A percentile compares a stretch with the other conserved stretches of the same genome.
phyloP scores from a whole-genome alignment of 1,140 invertebrate genomes.

The Drosophila parvula region DNA sequence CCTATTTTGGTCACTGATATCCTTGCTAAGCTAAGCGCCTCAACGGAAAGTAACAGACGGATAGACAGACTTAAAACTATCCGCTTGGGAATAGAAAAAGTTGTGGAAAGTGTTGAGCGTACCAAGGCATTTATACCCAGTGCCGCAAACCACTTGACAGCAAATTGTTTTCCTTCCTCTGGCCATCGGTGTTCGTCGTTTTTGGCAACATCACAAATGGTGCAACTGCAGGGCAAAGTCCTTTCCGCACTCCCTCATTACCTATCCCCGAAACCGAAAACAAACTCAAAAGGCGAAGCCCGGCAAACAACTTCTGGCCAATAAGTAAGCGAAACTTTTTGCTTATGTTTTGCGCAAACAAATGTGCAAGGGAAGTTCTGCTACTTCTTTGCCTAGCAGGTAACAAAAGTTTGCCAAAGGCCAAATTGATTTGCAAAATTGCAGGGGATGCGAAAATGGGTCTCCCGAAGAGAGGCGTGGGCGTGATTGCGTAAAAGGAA shows the following conservation, averaged over 20 bases:
- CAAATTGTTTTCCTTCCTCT: slow-evolving; percentile 56
- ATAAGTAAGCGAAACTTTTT: slow-evolving; percentile 75
- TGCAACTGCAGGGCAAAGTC: slow-evolving; percentile 41
- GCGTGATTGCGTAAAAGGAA: slow-evolving; percentile 19
- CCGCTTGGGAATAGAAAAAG: neutral
- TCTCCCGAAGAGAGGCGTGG: neutral
- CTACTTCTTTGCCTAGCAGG: slow-evolving; percentile 44
- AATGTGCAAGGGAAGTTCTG: slow-evolving; percentile 50
- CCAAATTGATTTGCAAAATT: slow-evolving; percentile 74
- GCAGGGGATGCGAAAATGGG: neutral
- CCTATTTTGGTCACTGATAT: neutral
- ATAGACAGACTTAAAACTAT: neutral
- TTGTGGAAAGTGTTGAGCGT: slow-evolving; percentile 19
- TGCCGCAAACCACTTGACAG: slow-evolving; percentile 64
- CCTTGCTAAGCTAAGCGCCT: neutral
- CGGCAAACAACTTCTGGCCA: slow-evolving; percentile 58
- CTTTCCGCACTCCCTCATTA: slow-evolving; percentile 18
- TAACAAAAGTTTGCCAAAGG: slow-evolving; percentile 68
- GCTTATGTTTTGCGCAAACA: slow-evolving; percentile 72
- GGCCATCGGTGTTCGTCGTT: slow-evolving; percentile 6
- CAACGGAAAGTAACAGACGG: neutral
- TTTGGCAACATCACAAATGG: slow-evolving; percentile 47
- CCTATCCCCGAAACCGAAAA: slow-evolving; percentile 17
- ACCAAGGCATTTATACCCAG: slow-evolving; percentile 8
- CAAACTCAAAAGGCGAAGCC: slow-evolving; percentile 40